phyloP scores from a whole-genome alignment of 2,113 vertebrate genomes.

The Ceyx margarethae region DNA sequence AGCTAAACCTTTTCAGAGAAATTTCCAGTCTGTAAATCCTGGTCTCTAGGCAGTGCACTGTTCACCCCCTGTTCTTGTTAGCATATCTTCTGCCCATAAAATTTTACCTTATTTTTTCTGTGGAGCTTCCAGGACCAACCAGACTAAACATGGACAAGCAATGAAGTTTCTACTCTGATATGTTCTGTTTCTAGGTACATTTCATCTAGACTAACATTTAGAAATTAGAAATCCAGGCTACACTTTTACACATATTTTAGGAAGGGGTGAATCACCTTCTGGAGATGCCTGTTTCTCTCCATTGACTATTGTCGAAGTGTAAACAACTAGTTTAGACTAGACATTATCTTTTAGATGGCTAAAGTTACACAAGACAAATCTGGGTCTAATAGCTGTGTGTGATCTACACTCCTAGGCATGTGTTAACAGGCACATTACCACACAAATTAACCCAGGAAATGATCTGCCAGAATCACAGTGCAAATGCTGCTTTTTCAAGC shows the following conservation, averaged over 20 bases:
- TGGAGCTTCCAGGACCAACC: conserved; percentile 25
- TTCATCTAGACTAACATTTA: conserved; percentile 1
- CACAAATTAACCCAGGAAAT: conserved; percentile 63
- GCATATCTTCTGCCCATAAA: conserved; percentile 1
- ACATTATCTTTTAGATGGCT: conserved; percentile 64
- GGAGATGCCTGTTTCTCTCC: conserved; percentile 33
- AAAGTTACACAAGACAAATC: conserved; percentile 39
- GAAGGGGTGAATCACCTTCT: conserved; percentile 55
- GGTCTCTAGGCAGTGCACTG: neutral
- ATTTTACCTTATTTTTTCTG: conserved; percentile 46
- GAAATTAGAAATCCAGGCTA: conserved; percentile 21
- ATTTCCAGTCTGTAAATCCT: conserved; percentile 6
- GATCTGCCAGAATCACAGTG: conserved; percentile 56
- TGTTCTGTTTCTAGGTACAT: conserved; percentile 25
- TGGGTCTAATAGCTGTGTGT: conserved; percentile 55
- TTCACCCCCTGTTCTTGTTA: neutral
- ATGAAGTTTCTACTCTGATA: neutral
- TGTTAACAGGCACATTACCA: conserved; percentile 66
- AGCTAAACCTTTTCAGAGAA: conserved; percentile 1
- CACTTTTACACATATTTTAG: conserved; percentile 13
- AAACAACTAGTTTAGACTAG: conserved; percentile 55
- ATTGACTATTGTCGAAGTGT: conserved; percentile 46
- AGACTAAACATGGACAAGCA: conserved; percentile 51
- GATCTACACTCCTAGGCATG: conserved; percentile 50
- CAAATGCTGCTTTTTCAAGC: conserved; percentile 61